Conservation (phyloP, 2,113 vertebrate species). For the Amblyornis subalaris region DNA sequence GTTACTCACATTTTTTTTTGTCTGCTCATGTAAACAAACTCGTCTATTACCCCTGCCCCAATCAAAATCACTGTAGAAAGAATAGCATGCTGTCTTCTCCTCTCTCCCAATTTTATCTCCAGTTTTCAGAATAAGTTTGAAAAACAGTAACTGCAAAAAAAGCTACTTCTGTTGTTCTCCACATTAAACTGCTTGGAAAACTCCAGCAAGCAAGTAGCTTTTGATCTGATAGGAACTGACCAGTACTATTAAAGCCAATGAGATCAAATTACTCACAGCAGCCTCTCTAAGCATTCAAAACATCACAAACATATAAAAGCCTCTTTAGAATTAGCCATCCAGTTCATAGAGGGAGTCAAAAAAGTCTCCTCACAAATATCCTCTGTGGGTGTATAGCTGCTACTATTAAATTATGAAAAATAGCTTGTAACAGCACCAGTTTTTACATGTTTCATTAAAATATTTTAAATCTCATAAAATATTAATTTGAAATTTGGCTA, state of each 20-base stretch:
- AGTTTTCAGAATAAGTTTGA: not conserved
- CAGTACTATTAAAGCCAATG: not conserved
- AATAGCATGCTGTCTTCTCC: not conserved
- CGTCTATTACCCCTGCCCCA: not conserved
- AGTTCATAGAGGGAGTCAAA: not conserved
- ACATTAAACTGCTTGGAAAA: not conserved
- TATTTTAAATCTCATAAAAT: not conserved
- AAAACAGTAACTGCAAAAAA: not conserved
- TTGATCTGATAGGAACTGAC: not conserved
- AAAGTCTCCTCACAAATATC: not conserved
- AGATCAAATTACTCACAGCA: not conserved
- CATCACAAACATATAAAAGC: not conserved
- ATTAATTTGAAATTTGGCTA: not conserved
- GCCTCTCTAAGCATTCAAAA: not conserved
- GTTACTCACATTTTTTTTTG: not conserved
- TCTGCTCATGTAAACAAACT: not conserved
- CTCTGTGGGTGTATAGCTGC: not conserved
- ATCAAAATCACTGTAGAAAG: not conserved
- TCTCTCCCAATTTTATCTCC: not conserved
- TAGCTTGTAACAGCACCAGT: not conserved
- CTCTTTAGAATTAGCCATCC: not conserved
- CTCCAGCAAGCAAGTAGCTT: not conserved
- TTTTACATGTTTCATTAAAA: not conserved
- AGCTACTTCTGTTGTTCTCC: not conserved
- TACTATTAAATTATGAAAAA: not conserved